phyloP scores from a whole-genome alignment of 2,888 invertebrate species.

The Dryococelus australis region DNA sequence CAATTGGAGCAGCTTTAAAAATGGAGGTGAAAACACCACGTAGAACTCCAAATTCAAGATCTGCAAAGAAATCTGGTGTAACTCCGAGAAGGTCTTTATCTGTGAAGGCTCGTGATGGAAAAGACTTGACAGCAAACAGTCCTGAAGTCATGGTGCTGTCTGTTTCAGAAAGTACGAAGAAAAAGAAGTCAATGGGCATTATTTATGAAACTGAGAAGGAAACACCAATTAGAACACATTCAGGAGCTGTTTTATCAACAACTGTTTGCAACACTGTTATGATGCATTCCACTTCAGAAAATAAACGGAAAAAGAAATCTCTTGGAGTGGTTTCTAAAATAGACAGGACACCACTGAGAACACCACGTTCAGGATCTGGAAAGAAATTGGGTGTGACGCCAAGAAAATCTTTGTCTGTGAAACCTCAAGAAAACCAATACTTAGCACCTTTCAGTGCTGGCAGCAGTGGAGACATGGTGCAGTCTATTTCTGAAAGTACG shows the following conservation, averaged over 20 bases:
- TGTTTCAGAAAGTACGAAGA: not conserved
- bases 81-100: no score
- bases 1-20: not conserved
- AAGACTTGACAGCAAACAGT: not conserved
- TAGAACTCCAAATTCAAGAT: not conserved
- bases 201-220: not conserved
- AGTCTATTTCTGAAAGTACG: no score
- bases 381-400: not conserved
- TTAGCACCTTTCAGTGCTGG: no score
- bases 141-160: not conserved
- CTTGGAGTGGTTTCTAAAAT: not conserved
- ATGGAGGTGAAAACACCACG: not conserved
- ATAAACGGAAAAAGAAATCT: not conserved
- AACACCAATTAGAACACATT: not conserved
- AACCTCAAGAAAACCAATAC: no score
- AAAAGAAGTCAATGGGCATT: not conserved
- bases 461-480: no score
- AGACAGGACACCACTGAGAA: not conserved
- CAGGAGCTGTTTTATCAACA: not conserved
- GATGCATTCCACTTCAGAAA: not conserved
- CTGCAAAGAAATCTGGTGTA: not conserved
- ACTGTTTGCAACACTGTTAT: not conserved
- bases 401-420: no score
- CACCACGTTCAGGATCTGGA: not conserved
- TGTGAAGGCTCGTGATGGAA: no score